Percentiles rank a stretch among this genome's conserved stretches.
These are phyloP conservation scores for Neodiprion lecontei DNA, from an alignment of 1,140 invertebrate genomes.

Conservation along the genomic window DNA sequence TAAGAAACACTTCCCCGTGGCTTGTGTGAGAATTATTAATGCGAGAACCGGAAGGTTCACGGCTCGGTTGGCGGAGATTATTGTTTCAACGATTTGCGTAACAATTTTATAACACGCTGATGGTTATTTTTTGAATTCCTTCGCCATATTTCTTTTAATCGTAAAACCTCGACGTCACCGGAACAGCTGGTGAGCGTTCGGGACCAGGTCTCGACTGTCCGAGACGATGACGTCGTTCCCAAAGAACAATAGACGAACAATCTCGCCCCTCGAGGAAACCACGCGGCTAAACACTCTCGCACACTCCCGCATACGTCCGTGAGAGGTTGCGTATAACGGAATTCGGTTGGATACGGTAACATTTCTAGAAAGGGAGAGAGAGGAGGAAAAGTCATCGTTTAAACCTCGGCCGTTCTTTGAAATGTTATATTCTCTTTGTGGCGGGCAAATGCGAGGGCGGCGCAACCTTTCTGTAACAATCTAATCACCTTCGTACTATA, in stretches of 20 bases:
- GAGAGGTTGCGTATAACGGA: no score
- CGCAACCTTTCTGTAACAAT: no score
- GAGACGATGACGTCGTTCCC: constrained; percentile 27
- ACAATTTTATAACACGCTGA: constrained; percentile 25
- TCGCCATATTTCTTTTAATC: constrained; percentile 2
- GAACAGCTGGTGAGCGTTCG: constrained; percentile 22
- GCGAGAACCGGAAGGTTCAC: neutral
- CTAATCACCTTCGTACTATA: no score
- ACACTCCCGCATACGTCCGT: no score
- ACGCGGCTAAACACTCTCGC: neutral
- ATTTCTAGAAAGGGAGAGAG: no score
- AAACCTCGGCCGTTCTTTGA: no score
- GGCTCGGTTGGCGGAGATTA: constrained; percentile 27
- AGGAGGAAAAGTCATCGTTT: no score
- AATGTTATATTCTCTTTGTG: no score
- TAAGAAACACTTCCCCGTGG: constrained; percentile 13
- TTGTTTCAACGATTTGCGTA: constrained; percentile 33
- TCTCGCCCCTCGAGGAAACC: neutral
- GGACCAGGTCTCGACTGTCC: constrained; percentile 10
- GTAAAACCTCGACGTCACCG: constrained; percentile 11
- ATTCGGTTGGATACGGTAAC: no score
- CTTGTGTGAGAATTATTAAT: constrained; percentile 9
- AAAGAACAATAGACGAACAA: constrained; percentile 12
- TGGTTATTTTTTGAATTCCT: neutral
- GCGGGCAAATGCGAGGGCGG: no score